A percentile compares a stretch with the other conserved stretches of the same genome.
Evolutionary conservation across 92 coral and sea anemone genomes (phyloP).

Genomic region (Porites divaricata): DNA sequence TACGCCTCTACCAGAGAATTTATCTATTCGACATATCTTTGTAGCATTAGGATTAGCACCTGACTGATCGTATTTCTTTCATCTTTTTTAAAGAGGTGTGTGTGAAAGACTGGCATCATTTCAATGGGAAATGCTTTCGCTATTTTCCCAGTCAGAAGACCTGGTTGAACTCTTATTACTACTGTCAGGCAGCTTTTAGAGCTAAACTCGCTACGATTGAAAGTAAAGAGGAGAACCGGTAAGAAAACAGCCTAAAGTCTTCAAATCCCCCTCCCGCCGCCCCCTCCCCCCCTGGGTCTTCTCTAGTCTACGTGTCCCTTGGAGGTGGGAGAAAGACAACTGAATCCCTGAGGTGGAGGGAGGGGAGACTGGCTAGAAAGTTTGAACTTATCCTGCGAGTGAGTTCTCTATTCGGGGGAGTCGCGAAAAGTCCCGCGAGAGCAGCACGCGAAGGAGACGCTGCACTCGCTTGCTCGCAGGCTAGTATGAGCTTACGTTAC

Average conservation of each 20-base stretch:
- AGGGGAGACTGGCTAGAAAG: too few species aligned
- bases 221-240: conserved; percentile 78
- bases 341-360: too few species aligned
- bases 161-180: conserved; percentile 83
- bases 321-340: too few species aligned
- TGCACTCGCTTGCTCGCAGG: too few species aligned
- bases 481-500: too few species aligned
- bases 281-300: neutral
- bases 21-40: too few species aligned
- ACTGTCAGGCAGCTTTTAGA: conserved; percentile 75
- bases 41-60: too few species aligned
- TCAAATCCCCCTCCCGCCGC: neutral
- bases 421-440: too few species aligned
- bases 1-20: too few species aligned
- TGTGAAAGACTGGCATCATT: conserved; percentile 80
- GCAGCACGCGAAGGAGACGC: too few species aligned
- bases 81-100: conserved; percentile 65
- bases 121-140: conserved; percentile 74
- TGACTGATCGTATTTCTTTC: neutral
- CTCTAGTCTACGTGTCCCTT: neutral
- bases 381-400: neutral
- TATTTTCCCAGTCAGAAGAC: conserved; percentile 67
- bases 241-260: neutral
- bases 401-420: too few species aligned
- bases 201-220: conserved; percentile 83